phyloP scores from a whole-genome alignment of 2,888 invertebrate species.

The Lycia hirtaria region DNA sequence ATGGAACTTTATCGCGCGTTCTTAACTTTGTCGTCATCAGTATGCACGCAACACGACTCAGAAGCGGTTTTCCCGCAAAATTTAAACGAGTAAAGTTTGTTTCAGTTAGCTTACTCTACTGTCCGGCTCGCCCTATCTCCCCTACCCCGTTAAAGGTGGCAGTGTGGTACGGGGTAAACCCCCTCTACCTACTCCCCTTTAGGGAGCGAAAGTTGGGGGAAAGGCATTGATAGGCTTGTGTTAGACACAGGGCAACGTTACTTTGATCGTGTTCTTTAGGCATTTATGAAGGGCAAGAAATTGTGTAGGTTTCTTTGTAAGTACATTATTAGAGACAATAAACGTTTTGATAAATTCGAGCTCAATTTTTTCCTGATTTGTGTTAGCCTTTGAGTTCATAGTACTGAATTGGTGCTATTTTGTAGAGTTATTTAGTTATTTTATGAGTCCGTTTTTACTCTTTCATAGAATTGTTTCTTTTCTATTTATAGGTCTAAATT shows the following conservation, averaged over 20 bases:
- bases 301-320: constrained; percentile 44
- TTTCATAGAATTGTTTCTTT: background rate
- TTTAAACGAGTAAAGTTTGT: constrained; percentile 85
- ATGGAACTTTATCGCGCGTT: constrained; percentile 64
- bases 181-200: constrained; percentile 14
- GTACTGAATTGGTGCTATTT: background rate
- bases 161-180: constrained; percentile 24
- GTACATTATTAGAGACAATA: constrained; percentile 12
- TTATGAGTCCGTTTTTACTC: background rate
- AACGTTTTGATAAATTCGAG: constrained; percentile 25
- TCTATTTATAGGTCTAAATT: background rate
- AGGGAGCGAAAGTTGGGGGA: constrained; percentile 41
- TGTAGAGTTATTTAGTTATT: constrained; percentile 19
- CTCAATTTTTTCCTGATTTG: background rate
- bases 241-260: constrained; percentile 63
- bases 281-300: constrained; percentile 57
- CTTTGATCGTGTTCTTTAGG: constrained; percentile 58
- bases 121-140: constrained; percentile 61
- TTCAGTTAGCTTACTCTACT: constrained; percentile 76
- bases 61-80: constrained; percentile 74
- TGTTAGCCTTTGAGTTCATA: background rate
- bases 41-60: constrained; percentile 71
- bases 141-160: constrained; percentile 15
- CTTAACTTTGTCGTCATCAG: constrained; percentile 67
- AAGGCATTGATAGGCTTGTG: constrained; percentile 66